Evolutionary conservation across 2,888 invertebrate genomes (phyloP).

Genomic region (Mythimna lalbum): DNA sequence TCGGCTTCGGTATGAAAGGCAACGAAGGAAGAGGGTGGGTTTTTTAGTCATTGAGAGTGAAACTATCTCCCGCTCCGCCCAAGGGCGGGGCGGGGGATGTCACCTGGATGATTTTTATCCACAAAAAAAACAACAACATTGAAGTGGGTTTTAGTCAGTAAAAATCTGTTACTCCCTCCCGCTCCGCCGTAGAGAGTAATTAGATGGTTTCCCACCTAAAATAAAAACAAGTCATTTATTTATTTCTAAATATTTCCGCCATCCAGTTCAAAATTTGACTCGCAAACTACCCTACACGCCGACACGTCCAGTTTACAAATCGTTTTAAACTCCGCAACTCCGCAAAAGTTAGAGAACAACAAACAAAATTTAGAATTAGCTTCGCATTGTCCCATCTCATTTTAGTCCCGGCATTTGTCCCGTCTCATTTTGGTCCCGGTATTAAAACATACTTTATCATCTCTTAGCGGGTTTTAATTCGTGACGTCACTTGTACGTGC

Average conservation of each 20-base stretch:
- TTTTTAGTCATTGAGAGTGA: too few species aligned
- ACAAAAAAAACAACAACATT: too few species aligned
- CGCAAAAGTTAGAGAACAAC: slow-evolving; percentile 44
- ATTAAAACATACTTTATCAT: slow-evolving; percentile 64
- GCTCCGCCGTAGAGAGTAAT: too few species aligned
- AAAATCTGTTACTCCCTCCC: too few species aligned
- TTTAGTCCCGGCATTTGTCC: slow-evolving; percentile 50
- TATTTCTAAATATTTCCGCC: neutral
- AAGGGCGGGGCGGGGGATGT: too few species aligned
- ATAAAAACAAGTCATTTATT: too few species aligned
- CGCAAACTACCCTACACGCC: slow-evolving; percentile 6
- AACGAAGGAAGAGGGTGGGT: too few species aligned
- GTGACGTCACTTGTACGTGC: slow-evolving; percentile 54
- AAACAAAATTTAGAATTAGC: slow-evolving; percentile 46
- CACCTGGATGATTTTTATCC: too few species aligned
- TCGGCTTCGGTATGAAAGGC: too few species aligned
- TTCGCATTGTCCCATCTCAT: slow-evolving; percentile 39
- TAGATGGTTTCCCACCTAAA: too few species aligned
- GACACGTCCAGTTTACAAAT: slow-evolving; percentile 29
- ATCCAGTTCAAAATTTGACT: slow-evolving; percentile 20
- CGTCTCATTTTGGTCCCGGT: slow-evolving; percentile 47
- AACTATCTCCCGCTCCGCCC: too few species aligned
- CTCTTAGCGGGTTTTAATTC: slow-evolving; percentile 56
- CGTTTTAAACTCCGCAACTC: slow-evolving; percentile 36
- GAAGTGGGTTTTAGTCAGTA: too few species aligned